A percentile compares a stretch with the other conserved stretches of the same genome.
phyloP scores from a whole-genome alignment of 1,140 invertebrate species.

The Samia ricini region DNA sequence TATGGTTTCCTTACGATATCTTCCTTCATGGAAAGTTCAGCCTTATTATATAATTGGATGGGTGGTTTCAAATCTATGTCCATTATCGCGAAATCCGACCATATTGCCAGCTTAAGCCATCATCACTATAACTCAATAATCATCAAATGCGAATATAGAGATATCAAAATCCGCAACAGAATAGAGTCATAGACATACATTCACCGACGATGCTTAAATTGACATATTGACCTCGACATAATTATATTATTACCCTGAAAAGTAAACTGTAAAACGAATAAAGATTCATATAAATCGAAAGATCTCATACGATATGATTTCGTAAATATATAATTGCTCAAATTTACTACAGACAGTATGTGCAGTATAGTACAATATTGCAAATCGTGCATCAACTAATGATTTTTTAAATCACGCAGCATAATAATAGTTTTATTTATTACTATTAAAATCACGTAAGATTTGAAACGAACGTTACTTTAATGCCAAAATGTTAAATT shows the following conservation, averaged over 20 bases:
- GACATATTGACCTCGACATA: neutral
- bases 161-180: neutral
- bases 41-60: too few relatives aligned
- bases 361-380: neutral
- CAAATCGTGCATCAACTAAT: neutral
- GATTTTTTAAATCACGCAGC: neutral
- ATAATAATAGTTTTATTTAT: neutral
- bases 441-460: neutral
- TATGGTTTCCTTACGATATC: too few relatives aligned
- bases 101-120: too few relatives aligned
- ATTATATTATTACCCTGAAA: neutral
- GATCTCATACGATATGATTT: neutral
- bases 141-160: neutral
- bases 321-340: neutral
- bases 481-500: too few relatives aligned
- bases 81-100: too few relatives aligned
- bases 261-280: neutral
- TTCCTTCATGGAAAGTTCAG: too few relatives aligned
- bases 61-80: too few relatives aligned
- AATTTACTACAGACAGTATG: neutral
- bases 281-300: neutral
- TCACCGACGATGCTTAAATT: neutral
- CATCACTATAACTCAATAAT: neutral
- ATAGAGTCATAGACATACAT: too few relatives aligned
- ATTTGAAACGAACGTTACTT: too few relatives aligned